Evolutionary conservation across 2,113 vertebrate genomes (phyloP), one percentile per base, ranked within the genome.

Genomic region (Athene noctua): DNA sequence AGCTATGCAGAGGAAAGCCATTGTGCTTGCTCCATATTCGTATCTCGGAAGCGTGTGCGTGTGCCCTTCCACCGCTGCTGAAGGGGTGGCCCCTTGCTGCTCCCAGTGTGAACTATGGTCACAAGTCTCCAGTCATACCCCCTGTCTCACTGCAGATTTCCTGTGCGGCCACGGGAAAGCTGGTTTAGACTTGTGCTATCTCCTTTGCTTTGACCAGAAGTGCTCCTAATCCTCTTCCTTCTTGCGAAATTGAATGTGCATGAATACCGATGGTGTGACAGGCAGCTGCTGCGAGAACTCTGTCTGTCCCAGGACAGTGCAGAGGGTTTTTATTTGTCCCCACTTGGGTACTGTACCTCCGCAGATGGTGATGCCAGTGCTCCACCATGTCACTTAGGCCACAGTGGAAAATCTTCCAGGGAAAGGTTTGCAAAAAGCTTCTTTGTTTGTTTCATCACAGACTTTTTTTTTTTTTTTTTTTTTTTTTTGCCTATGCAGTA

Each of bases 231-330:
- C 52, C 77, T 84, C 71, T 86, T 67, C 65, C 73, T 92, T 61
- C 71, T 88, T 38, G 32, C 44, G 67, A 63, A 63, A 57, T 7
- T 81, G 44, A 16, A 32, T 11, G 25, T 49, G 62, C 14, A 10
- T 22, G 47, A 80, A 29, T 18, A n/a, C 79, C 0, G 2, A 11
- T 1, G 0, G 47, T 3, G 38, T 30, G 29, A 58, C 1, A 2
- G 29, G 40, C 4, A 1, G 22, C 2, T 4, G 44, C 80, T 59
- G 25, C 2, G 6, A 29, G 49, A 21, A 36, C 51, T 11, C 13
- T 9, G 14, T 46, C 77, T 67, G 81, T 34, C 71, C 67, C 47
- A 10, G 86, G 54, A 11, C 52, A 29, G 1, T 22, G 42, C 1
- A 4, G 19, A 2, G 21, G 25, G 25, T 57, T 59, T 47, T 13